Conservation (phyloP, 2,888 invertebrate species). For the Dioctria rufipes region DNA sequence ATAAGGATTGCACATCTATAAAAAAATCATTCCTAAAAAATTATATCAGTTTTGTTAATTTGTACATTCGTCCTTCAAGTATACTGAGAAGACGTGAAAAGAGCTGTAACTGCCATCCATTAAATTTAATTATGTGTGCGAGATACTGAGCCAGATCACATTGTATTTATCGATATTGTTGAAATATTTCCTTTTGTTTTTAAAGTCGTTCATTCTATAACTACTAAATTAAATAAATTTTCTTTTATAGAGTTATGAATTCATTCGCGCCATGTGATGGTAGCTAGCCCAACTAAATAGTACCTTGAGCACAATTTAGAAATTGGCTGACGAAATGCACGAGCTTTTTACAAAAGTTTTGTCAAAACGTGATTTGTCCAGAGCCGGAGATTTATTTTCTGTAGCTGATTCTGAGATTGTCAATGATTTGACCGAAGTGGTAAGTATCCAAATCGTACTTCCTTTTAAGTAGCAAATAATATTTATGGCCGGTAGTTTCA, state of each 20-base stretch:
- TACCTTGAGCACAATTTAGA: neutral
- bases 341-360: conserved; percentile 92
- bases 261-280: neutral
- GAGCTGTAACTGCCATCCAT: neutral
- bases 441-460: conserved; percentile 71
- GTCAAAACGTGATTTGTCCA: conserved; percentile 89
- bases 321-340: conserved; percentile 78
- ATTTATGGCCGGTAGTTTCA: too few species aligned
- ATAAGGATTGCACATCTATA: too few species aligned
- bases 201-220: too few species aligned
- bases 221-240: neutral
- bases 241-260: conserved; percentile 9
- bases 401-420: conserved; percentile 90
- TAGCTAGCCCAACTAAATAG: conserved; percentile 27
- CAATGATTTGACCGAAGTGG: conserved; percentile 86
- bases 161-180: neutral
- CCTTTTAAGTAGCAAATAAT: neutral
- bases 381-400: conserved; percentile 92
- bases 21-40: too few species aligned
- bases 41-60: too few species aligned
- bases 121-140: conserved; percentile 19
- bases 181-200: neutral
- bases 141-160: neutral
- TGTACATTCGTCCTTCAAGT: too few species aligned
- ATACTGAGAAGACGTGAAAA: neutral